phyloP scores from a whole-genome alignment of 30 jellyfish, hydroid and myxozoan genomes.

The Cassiopea xamachana region DNA sequence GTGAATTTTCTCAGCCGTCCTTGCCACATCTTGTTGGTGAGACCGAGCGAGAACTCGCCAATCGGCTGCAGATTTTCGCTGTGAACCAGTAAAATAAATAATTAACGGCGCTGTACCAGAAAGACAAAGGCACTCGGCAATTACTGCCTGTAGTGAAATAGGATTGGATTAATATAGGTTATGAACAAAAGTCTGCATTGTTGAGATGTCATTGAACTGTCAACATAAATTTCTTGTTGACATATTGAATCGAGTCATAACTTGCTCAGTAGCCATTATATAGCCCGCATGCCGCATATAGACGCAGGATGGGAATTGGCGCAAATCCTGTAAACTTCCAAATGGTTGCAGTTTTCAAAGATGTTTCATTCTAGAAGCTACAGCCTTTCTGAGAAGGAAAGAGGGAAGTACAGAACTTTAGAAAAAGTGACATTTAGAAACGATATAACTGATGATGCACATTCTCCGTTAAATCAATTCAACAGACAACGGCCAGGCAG shows the following conservation, averaged over 20 bases:
- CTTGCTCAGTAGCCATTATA: background rate
- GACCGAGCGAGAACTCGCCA: no score
- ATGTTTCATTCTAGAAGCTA: conserved; percentile 72
- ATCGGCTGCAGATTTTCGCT: no score
- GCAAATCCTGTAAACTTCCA: background rate
- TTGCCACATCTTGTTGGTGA: no score
- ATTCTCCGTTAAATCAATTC: conserved; percentile 64
- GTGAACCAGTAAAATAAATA: no score
- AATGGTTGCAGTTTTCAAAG: background rate
- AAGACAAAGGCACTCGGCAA: background rate
- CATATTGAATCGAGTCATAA: conserved; percentile 1
- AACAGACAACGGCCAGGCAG: conserved; percentile 74
- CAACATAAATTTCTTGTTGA: conserved; percentile 13
- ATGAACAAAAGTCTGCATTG: background rate
- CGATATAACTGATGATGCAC: conserved; percentile 64
- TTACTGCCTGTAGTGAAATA: background rate
- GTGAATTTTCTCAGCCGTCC: no score
- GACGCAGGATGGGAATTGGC: background rate
- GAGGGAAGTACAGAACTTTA: background rate
- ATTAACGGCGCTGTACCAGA: no score
- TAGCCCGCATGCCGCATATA: background rate
- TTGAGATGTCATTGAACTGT: background rate
- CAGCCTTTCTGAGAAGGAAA: conserved; percentile 35
- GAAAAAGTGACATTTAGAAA: conserved; percentile 62
- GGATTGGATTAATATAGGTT: background rate